These are phyloP conservation scores for Ficedula albicollis DNA, from an alignment of 2,797 vertebrate genomes.

Conservation along the genomic window DNA sequence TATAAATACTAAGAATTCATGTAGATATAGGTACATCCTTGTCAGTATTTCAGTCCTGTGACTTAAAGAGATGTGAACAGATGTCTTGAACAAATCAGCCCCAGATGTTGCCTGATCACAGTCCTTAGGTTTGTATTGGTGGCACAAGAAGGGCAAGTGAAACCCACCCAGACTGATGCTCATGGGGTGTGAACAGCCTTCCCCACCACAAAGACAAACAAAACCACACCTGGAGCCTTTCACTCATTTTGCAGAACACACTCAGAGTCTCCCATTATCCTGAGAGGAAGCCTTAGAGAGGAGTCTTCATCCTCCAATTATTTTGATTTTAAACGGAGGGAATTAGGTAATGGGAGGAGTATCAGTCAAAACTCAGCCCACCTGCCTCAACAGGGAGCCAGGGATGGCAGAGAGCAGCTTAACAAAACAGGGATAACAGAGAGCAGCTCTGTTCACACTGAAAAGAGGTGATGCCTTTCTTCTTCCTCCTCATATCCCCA, in stretches of 20 bases:
- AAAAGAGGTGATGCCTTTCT: not conserved
- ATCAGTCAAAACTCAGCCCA: not conserved
- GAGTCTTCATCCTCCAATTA: not conserved
- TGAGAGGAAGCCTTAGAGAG: not conserved
- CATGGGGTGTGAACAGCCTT: not conserved
- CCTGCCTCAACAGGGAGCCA: not conserved
- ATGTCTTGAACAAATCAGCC: not conserved
- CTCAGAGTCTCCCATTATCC: not conserved
- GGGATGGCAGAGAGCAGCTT: fast-evolving
- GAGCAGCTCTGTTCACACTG: not conserved
- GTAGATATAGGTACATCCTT: not conserved
- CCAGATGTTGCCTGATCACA: not conserved
- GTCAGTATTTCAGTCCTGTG: not conserved
- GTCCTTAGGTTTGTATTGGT: not conserved
- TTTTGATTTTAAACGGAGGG: not conserved
- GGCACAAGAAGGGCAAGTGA: not conserved
- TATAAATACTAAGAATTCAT: not conserved
- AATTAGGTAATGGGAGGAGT: not conserved
- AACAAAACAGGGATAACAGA: not conserved
- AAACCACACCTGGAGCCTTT: not conserved
- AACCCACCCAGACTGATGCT: not conserved
- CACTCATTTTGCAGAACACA: not conserved
- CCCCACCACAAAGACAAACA: not conserved
- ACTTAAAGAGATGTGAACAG: not conserved
- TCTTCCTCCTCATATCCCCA: not conserved